A percentile compares a stretch with the other conserved stretches of the same genome.
Evolutionary conservation across 2,888 invertebrate species (phyloP).

Genomic region (Nebria brevicollis): DNA sequence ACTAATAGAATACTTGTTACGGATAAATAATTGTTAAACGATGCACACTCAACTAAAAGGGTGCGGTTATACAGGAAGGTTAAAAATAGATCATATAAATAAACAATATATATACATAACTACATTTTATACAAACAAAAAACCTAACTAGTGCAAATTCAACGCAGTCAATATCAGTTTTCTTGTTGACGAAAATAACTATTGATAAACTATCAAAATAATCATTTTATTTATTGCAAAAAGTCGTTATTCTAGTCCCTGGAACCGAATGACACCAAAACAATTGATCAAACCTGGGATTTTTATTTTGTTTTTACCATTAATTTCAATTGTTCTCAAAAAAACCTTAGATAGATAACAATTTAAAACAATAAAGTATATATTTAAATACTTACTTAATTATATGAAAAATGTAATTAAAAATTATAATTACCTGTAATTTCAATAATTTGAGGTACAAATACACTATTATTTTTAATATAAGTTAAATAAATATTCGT

Average conservation of each 20-base stretch:
- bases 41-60: slow-evolving; percentile 19
- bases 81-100: background rate
- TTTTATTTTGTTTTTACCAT: slow-evolving; percentile 4
- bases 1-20: slow-evolving; percentile 23
- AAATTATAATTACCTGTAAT: slow-evolving; percentile 18
- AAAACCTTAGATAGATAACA: background rate
- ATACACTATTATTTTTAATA: background rate
- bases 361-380: background rate
- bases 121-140: background rate
- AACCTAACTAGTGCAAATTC: background rate
- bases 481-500: slow-evolving; percentile 39
- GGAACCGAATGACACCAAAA: slow-evolving; percentile 29
- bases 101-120: background rate
- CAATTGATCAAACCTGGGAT: slow-evolving; percentile 30
- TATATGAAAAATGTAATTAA: background rate
- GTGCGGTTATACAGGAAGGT: slow-evolving; percentile 13
- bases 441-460: background rate
- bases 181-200: background rate
- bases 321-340: background rate
- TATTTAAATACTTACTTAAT: background rate
- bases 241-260: slow-evolving; percentile 19
- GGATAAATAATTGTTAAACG: slow-evolving; percentile 19
- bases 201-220: background rate
- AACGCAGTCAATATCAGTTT: background rate
- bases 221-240: background rate